These are phyloP conservation scores for Acheta domesticus DNA, from an alignment of 2,888 invertebrate species.

Conservation along the genomic window DNA sequence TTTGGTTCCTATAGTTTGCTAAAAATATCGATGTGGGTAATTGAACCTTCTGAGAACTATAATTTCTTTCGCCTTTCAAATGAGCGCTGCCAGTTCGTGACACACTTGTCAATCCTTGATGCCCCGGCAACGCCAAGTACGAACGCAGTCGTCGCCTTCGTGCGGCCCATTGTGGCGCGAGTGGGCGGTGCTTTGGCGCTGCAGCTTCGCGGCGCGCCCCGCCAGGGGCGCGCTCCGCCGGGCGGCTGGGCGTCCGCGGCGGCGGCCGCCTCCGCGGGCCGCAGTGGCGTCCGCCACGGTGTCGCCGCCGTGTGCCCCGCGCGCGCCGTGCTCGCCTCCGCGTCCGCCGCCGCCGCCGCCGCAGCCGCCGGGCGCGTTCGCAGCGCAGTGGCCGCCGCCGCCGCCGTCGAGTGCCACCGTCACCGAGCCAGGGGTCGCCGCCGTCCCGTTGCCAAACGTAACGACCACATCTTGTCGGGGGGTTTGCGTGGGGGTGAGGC, in stretches of 20 bases:
- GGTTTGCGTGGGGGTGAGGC: background rate
- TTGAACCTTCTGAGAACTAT: too few relatives aligned
- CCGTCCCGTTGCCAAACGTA: background rate
- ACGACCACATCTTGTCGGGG: background rate
- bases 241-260: background rate
- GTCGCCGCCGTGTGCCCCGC: slow-evolving; percentile 49
- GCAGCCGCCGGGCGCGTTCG: slow-evolving; percentile 44
- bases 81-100: too few relatives aligned
- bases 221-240: background rate
- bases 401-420: slow-evolving; percentile 45
- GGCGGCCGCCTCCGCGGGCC: background rate
- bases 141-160: slow-evolving; percentile 41
- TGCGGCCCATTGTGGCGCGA: slow-evolving; percentile 45
- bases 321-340: slow-evolving; percentile 43
- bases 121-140: slow-evolving; percentile 36
- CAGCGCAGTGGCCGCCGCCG: slow-evolving; percentile 44
- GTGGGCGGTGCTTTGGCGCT: slow-evolving; percentile 43
- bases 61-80: too few relatives aligned
- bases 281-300: slow-evolving; percentile 43
- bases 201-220: slow-evolving; percentile 18
- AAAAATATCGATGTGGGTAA: too few relatives aligned
- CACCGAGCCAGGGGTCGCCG: background rate
- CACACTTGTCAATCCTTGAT: too few relatives aligned
- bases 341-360: slow-evolving; percentile 42
- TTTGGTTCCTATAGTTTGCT: too few relatives aligned